Percentiles rank a stretch among this genome's conserved stretches.
Evolutionary conservation across 2,113 vertebrate genomes (phyloP).

Genomic region (Struthidea cinerea): DNA sequence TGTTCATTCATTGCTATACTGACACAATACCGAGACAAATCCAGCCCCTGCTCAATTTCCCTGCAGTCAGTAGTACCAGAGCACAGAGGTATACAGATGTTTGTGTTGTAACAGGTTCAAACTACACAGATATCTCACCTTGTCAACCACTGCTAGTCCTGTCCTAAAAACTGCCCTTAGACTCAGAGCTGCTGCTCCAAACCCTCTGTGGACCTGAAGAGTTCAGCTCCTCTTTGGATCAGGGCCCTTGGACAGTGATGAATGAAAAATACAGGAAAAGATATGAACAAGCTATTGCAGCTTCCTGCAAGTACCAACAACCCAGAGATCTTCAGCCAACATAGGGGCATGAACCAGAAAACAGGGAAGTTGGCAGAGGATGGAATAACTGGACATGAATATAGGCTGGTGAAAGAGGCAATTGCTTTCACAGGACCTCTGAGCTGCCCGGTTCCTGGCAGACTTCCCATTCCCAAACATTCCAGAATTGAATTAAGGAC

Average conservation of each 20-base stretch:
- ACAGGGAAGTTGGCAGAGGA: neutral
- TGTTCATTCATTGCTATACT: neutral
- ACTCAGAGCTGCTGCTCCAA: neutral
- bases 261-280: neutral
- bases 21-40: neutral
- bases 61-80: neutral
- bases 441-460: slow-evolving; percentile 22
- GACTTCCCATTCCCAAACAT: slow-evolving; percentile 30
- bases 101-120: neutral
- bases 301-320: neutral
- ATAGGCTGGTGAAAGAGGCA: neutral
- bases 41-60: neutral
- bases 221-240: neutral
- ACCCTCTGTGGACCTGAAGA: neutral
- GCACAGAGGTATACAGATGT: neutral
- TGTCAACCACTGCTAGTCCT: neutral
- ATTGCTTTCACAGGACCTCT: slow-evolving; percentile 16
- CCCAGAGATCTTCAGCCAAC: neutral
- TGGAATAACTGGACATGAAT: neutral
- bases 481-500: slow-evolving; percentile 60
- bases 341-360: neutral
- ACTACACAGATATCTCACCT: neutral
- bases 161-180: neutral
- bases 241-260: neutral
- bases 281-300: neutral